Conservation (phyloP, 2,888 invertebrate genomes). For the Macaria liturata region DNA sequence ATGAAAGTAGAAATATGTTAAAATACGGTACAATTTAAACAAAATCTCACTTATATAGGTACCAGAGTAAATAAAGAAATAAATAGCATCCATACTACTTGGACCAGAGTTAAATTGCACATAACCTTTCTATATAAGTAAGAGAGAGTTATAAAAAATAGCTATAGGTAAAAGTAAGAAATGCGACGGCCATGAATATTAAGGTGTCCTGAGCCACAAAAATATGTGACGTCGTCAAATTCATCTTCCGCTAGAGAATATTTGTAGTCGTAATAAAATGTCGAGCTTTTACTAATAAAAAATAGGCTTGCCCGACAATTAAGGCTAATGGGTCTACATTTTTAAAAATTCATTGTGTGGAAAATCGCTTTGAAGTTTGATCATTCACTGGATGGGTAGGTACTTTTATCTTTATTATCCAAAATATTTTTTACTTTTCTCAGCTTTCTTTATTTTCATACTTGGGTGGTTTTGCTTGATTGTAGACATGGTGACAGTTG, state of each 20-base stretch:
- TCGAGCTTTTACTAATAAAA: constrained; percentile 41
- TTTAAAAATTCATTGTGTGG: constrained; percentile 46
- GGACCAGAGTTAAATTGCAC: too few species aligned
- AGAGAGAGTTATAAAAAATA: too few species aligned
- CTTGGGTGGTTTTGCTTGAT: too few species aligned
- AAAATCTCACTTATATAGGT: too few species aligned
- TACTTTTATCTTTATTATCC: constrained; percentile 22
- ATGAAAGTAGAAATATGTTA: too few species aligned
- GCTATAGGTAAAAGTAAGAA: not conserved
- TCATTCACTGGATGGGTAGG: constrained; percentile 33
- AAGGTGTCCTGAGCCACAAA: constrained; percentile 11
- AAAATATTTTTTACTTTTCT: constrained; percentile 17
- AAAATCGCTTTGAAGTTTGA: constrained; percentile 44
- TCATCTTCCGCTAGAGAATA: constrained; percentile 33
- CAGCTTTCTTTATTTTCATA: constrained; percentile 5
- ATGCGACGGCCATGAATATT: too few species aligned
- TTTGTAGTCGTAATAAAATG: constrained; percentile 41
- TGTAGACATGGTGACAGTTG: too few species aligned
- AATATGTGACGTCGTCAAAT: constrained; percentile 34
- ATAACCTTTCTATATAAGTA: too few species aligned
- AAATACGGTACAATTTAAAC: too few species aligned
- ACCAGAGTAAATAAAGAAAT: too few species aligned
- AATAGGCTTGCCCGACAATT: constrained; percentile 48
- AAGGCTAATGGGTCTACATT: constrained; percentile 51
- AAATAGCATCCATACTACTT: too few species aligned